Conservation (phyloP, 2,113 vertebrate species). For the Eupsittula cactorum region DNA sequence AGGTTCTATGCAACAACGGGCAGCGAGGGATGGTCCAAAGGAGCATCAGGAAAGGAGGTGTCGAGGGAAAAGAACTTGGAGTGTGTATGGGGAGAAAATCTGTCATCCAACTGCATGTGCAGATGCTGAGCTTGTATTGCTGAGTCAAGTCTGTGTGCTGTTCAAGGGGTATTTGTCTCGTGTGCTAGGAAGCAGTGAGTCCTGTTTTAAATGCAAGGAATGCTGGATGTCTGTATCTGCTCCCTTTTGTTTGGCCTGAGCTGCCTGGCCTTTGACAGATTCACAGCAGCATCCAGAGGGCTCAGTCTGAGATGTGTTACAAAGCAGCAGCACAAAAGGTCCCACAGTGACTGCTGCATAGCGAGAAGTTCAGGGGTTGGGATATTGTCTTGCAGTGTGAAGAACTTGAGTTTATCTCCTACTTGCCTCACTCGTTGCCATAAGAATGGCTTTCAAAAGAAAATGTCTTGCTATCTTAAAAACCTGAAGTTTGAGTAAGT, state of each 20-base stretch:
- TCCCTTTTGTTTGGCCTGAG: background rate
- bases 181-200: background rate
- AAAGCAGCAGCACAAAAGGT: background rate
- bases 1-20: background rate
- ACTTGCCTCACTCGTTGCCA: background rate
- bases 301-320: background rate
- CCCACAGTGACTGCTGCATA: accelerated
- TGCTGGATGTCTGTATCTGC: accelerated
- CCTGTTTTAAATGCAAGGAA: background rate
- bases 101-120: background rate
- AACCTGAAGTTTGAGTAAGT: background rate
- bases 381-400: background rate
- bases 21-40: background rate
- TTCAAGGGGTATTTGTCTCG: background rate
- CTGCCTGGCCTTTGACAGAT: background rate
- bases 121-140: background rate
- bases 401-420: background rate
- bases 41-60: constrained; percentile 2
- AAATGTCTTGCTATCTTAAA: background rate
- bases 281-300: background rate
- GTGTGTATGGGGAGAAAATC: background rate
- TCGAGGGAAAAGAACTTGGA: background rate
- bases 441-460: background rate
- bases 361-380: background rate
- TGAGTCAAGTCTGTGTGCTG: background rate